Conservation (phyloP, 2,113 vertebrate genomes). For the Leucoraja erinaceus region DNA sequence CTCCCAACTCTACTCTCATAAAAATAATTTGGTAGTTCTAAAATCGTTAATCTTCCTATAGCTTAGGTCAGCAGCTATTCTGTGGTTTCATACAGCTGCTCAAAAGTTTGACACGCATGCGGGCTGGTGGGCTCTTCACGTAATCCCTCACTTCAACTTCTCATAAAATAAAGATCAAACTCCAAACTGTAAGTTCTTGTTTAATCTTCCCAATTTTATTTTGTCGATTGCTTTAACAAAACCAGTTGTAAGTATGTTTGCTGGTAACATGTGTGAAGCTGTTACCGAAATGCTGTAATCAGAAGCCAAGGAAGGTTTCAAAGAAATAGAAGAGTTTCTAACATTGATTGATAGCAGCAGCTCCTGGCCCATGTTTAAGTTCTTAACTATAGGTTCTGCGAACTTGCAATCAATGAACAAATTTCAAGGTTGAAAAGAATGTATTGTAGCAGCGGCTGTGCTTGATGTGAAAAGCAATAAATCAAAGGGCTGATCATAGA, state of each 20-base stretch:
- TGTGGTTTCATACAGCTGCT: no score
- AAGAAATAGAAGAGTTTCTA: constrained; percentile 3
- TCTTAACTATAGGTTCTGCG: neutral
- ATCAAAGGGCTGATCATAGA: constrained; percentile 35
- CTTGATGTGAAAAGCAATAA: constrained; percentile 11
- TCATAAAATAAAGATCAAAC: no score
- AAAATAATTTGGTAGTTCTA: no score
- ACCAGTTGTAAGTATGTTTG: neutral
- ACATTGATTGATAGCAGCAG: constrained; percentile 9
- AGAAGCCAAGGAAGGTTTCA: neutral
- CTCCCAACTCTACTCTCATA: no score
- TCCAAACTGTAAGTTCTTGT: no score
- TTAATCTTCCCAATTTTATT: no score
- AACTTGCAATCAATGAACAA: neutral
- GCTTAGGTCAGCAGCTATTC: no score
- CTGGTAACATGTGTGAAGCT: neutral
- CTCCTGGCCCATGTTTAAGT: constrained; percentile 1
- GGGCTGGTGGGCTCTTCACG: no score
- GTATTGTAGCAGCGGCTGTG: neutral
- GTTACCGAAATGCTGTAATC: neutral
- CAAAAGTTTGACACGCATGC: no score
- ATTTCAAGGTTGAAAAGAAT: constrained; percentile 30
- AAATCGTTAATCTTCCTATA: no score
- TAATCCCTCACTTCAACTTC: no score
- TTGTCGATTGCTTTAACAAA: neutral